These are phyloP conservation scores for Microplitis deprimator DNA, from an alignment of 2,888 invertebrate species.

Conservation along the genomic window DNA sequence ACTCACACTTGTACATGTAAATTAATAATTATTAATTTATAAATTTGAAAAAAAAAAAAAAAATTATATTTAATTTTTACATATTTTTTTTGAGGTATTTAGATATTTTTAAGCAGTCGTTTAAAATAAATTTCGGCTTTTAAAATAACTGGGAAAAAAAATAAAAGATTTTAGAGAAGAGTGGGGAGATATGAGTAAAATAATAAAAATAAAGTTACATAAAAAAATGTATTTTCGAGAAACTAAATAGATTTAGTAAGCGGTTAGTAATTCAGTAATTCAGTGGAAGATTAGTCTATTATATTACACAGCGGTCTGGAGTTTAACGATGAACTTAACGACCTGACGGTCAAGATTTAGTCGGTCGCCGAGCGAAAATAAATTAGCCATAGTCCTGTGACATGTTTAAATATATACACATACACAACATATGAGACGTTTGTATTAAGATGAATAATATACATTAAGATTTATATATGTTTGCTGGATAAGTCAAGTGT, in stretches of 20 bases:
- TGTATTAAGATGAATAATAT: not conserved
- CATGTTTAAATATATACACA: conserved; percentile 11
- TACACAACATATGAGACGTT: not conserved
- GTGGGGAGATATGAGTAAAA: not conserved
- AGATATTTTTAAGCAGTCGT: not conserved
- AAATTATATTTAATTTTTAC: no score
- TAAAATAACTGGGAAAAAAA: conserved; percentile 1
- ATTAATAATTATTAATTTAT: not conserved
- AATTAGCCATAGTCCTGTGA: conserved; percentile 16
- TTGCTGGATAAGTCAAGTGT: not conserved
- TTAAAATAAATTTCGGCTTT: conserved; percentile 3
- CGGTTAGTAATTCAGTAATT: conserved; percentile 18
- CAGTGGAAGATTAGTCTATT: conserved; percentile 12
- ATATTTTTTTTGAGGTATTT: not conserved
- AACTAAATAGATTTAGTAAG: conserved; percentile 18
- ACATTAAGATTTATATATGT: not conserved
- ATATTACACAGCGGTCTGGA: conserved; percentile 4
- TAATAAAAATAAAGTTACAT: conserved; percentile 9
- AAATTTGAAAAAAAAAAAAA: no score
- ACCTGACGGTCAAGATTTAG: conserved; percentile 28
- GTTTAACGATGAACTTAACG: conserved; percentile 22
- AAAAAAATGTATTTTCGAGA: not conserved
- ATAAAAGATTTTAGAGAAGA: not conserved
- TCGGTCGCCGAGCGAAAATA: conserved; percentile 18
- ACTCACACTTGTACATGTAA: not conserved